Base-by-base conservation (phyloP, 2,888 invertebrate genomes). In the Eustalomyia histrio region DNA sequence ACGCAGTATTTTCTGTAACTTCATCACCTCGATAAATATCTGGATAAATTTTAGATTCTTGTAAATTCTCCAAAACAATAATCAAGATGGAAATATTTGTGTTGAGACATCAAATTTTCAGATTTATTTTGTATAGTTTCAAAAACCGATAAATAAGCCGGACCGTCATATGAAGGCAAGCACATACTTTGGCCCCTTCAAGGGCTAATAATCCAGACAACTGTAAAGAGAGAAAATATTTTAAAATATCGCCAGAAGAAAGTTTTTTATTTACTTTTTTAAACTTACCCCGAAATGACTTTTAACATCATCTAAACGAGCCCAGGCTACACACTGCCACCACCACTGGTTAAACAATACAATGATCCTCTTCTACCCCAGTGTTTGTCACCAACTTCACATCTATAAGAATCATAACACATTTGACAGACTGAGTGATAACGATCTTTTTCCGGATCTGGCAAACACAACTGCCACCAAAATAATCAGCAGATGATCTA, bases 301-400 rank as follows among this genome's bases (percentile, higher is more conserved):
- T 21, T 88, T 88, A 12, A 94, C 93, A 86, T 95, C 95, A 83
- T 94, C 94, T 1, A 94, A 91, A 83, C 95, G 94, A 0, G 95
- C 94, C 95, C 96, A 97, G 1, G 95, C 95, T 33, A n/a, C n/a
- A 97, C 93, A 87, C 97, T 96, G 0, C 97, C 97, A 0, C 92
- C 92, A 14, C 94, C 94, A 80, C 95, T 95, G 0, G 94, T 93
- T 21, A 98, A 91, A 85, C 98, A 98, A 39, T 93, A 92, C 4
- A 97, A 91, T 0, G 96, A 94, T 0, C 98, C 98, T 57, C 94
- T 92, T 81, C 95, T 93, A 1, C 97, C 97, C 92, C 96, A 95
- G 90, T 95, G 97, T 68, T 94, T 94, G 89, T 97, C 97, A 4
- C 91, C 91, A 0, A 88, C 88, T 0, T 92, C 92, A 87, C 97